Base-by-base conservation (phyloP, 2,797 vertebrate species). In the Erethizon dorsatum region DNA sequence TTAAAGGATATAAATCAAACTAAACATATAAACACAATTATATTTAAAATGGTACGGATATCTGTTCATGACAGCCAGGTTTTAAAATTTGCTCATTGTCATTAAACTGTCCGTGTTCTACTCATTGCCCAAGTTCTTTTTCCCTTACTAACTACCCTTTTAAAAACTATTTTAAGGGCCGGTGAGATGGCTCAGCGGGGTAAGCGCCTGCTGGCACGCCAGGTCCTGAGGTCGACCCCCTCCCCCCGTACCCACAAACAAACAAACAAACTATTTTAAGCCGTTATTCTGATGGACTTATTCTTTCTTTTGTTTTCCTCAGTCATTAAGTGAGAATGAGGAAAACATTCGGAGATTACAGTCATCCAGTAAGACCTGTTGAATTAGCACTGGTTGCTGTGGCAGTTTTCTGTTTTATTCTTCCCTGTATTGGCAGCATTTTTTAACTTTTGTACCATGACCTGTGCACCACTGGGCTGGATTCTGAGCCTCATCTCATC, bases 1-100 rank as follows among this genome's bases (percentile, higher is more conserved):
- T 88, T 71, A 26, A 94, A 93, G 8, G 26, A 82, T 59, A 59
- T 41, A 37, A 59, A 37, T 52, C 50, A 82, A 90, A 65, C 28
- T n/a, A 65, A 83, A 94, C 2, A 20, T 45, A 96, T 37, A 33
- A 83, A 88, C 18, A 33, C 6, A 83, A n/a, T 78, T 93, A 82
- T 47, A 47, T 75, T 83, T 54, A 79, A 88, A 94, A 71, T 28
- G 11, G n/a, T 71, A 33, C 5, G 83, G 56, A 63, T 78, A 9
- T 88, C 52, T 83, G 24, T 83, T 69, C 18, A 24, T 61, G 28
- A 50, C 2, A 87, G 17, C 28, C 11, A 54, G 7, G 33, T 61
- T 83, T 83, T 71, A 71, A 77, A 83, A 56, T 84, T 69, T 88
- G 12, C 33, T 33, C 11, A 80, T 47, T 61, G 24, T 31, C 47